Conservation (phyloP, 2,113 vertebrate genomes). For the Festucalex cinctus region DNA sequence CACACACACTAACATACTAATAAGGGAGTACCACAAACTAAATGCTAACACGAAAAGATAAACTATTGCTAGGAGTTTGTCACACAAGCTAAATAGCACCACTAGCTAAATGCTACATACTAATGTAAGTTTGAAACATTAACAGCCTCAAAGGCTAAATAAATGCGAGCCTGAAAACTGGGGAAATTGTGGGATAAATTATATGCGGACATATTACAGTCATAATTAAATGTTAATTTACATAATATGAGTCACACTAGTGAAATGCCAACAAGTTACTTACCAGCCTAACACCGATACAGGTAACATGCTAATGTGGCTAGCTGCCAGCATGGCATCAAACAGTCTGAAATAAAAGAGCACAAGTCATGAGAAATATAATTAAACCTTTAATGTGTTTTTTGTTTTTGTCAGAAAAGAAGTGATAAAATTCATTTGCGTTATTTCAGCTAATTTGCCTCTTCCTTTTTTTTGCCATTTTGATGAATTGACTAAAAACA, state of each 20-base stretch:
- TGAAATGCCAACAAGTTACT: neutral
- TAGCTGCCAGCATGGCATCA: neutral
- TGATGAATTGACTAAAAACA: neutral
- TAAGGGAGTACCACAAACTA: no score
- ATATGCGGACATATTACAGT: no score
- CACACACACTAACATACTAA: no score
- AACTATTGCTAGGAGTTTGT: no score
- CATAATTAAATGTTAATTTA: neutral
- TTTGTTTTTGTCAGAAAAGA: neutral
- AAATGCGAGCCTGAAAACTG: no score
- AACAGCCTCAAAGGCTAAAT: no score
- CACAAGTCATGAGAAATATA: neutral
- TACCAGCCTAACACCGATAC: neutral
- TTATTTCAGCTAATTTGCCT: neutral
- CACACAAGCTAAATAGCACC: no score
- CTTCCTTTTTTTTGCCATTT: no score
- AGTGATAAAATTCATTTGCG: neutral
- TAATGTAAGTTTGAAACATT: no score
- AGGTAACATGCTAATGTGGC: neutral
- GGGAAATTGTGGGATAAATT: no score
- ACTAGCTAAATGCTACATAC: no score
- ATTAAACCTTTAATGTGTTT: neutral
- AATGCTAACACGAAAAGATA: no score
- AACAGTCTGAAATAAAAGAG: neutral
- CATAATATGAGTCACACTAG: neutral